Conservation (phyloP, 2,888 invertebrate genomes). For the Euplexia lucipara region DNA sequence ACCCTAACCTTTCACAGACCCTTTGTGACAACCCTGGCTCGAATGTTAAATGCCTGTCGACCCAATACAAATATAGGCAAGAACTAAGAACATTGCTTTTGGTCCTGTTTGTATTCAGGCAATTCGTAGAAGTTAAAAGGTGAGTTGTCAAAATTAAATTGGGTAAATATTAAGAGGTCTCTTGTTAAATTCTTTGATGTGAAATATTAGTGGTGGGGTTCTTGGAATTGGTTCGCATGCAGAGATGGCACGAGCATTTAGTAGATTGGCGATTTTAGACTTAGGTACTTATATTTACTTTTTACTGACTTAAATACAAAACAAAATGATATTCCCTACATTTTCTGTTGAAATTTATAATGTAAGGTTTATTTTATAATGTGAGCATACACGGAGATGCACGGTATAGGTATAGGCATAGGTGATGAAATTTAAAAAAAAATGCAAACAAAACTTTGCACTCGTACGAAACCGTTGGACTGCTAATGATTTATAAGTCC, state of each 20-base stretch:
- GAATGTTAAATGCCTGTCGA: slow-evolving; percentile 46
- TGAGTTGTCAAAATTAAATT: slow-evolving; percentile 13
- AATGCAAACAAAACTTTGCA: no score
- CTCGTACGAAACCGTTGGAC: no score
- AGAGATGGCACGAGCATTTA: neutral
- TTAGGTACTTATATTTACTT: no score
- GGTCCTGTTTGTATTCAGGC: slow-evolving; percentile 20
- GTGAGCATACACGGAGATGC: no score
- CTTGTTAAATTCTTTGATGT: slow-evolving; percentile 7
- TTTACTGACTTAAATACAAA: no score
- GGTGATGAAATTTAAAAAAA: no score
- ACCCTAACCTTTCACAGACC: slow-evolving; percentile 56
- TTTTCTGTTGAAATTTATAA: no score
- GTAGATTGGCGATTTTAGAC: no score
- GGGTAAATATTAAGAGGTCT: slow-evolving; percentile 3
- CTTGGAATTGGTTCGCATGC: neutral
- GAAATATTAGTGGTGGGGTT: neutral
- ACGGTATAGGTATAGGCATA: no score
- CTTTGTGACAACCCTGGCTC: slow-evolving; percentile 52
- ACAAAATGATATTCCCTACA: no score
- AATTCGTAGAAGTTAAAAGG: slow-evolving; percentile 5
- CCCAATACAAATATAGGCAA: slow-evolving; percentile 47
- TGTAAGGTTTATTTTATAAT: no score
- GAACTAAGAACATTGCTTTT: slow-evolving; percentile 34
- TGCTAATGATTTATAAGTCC: no score